Percentiles rank a stretch among this genome's conserved stretches.
These are phyloP conservation scores for Festucalex cinctus DNA, from an alignment of 2,113 vertebrate genomes.

Conservation along the genomic window DNA sequence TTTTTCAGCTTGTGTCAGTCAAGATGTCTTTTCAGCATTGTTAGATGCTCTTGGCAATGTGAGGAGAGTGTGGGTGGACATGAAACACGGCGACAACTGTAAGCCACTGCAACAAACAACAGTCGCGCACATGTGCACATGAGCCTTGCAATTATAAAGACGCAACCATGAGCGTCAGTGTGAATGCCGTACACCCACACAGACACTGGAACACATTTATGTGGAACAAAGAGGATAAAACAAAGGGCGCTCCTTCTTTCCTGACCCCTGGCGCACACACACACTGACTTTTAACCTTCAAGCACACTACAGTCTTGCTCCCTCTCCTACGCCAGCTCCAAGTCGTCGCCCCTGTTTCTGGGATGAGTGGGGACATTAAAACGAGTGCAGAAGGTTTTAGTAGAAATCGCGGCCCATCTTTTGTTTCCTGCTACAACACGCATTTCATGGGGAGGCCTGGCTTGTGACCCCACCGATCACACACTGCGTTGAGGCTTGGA, in stretches of 20 bases:
- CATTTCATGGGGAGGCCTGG: constrained; percentile 68
- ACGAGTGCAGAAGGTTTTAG: constrained; percentile 38
- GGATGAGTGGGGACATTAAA: constrained; percentile 30
- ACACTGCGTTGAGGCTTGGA: constrained; percentile 54
- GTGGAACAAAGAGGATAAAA: constrained; percentile 46
- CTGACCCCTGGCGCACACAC: constrained; percentile 32
- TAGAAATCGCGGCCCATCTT: constrained; percentile 56
- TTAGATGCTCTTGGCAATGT: constrained; percentile 27
- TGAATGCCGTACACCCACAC: constrained; percentile 35
- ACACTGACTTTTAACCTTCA: constrained; percentile 40
- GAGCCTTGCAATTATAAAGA: constrained; percentile 38
- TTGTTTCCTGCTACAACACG: constrained; percentile 74
- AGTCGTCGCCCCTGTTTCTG: constrained; percentile 23
- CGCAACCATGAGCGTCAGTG: constrained; percentile 25
- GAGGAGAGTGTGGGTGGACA: constrained; percentile 47
- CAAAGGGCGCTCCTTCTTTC: constrained; percentile 2
- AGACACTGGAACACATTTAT: constrained; percentile 25
- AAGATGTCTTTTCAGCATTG: constrained; percentile 24
- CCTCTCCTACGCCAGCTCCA: constrained; percentile 17
- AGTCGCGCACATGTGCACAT: constrained; percentile 2
- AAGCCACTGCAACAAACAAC: constrained; percentile 24
- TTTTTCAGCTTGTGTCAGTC: not conserved
- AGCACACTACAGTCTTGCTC: constrained; percentile 24
- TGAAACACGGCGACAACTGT: constrained; percentile 35
- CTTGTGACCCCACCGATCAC: constrained; percentile 69